These are phyloP conservation scores for Pollicipes pollicipes DNA, from an alignment of 1,140 invertebrate genomes.

Conservation along the genomic window DNA sequence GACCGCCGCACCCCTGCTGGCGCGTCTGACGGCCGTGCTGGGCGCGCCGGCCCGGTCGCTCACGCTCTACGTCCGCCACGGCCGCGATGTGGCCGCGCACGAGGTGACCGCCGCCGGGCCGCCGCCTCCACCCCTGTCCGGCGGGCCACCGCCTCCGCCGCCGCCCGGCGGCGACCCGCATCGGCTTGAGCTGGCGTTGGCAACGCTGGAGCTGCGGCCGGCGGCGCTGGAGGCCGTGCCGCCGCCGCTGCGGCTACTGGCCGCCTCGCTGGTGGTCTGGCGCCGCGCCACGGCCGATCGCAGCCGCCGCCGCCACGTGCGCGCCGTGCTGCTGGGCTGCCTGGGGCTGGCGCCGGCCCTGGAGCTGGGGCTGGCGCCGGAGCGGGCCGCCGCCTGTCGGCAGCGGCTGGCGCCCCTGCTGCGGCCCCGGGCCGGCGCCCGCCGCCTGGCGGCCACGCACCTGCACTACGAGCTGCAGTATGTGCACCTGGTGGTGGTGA, in stretches of 20 bases:
- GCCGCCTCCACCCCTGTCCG: background rate
- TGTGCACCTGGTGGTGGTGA: background rate
- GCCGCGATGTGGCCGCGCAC: background rate
- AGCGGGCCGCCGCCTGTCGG: background rate
- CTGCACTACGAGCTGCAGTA: slow-evolving; percentile 1
- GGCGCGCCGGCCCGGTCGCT: background rate
- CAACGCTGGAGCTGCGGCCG: background rate
- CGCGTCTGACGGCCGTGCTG: background rate
- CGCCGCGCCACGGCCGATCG: background rate
- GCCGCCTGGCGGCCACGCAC: background rate
- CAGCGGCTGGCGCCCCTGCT: background rate
- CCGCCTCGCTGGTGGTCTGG: background rate
- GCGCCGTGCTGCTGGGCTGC: background rate
- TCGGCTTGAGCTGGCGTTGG: background rate
- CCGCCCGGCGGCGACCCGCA: background rate
- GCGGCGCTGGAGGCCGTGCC: background rate
- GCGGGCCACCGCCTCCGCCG: no score
- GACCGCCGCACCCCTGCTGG: background rate
- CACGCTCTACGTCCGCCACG: background rate
- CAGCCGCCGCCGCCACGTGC: background rate
- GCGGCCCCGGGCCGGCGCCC: no score
- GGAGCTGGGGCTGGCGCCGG: background rate
- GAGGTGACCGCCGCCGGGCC: no score
- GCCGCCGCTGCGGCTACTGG: background rate
- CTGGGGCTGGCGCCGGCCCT: background rate